Conservation (phyloP, 2,888 invertebrate genomes). For the Patella caerulea region DNA sequence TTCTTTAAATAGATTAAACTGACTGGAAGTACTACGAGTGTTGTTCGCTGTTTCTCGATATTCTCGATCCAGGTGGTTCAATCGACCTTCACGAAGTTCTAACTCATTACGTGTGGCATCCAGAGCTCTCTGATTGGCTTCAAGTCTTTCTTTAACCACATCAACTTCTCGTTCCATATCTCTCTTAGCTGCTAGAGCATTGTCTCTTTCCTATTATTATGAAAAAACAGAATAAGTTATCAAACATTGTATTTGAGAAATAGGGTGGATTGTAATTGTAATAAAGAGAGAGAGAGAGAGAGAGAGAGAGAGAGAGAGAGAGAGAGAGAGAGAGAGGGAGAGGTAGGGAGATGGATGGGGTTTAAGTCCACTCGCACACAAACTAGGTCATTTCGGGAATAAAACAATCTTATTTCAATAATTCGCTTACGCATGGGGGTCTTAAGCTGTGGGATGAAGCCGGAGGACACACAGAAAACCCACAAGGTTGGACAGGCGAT, state of each 20-base stretch:
- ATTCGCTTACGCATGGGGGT: background rate
- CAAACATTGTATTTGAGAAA: no score
- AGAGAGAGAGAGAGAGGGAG: no score
- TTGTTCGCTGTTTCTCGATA: conserved; percentile 43
- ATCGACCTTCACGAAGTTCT: conserved; percentile 51
- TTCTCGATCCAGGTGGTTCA: conserved; percentile 47
- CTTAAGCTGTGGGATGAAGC: background rate
- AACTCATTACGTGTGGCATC: conserved; percentile 59
- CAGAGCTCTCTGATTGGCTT: conserved; percentile 56
- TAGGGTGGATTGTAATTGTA: no score
- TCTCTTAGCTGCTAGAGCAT: conserved; percentile 52
- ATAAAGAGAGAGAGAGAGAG: no score
- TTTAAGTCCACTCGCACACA: no score
- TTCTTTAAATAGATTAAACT: conserved; percentile 61
- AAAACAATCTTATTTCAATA: background rate
- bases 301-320: no score
- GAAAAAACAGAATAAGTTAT: no score
- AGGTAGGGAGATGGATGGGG: no score
- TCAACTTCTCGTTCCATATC: conserved; percentile 62
- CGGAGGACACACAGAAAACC: no score
- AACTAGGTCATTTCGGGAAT: no score
- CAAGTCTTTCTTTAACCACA: conserved; percentile 59
- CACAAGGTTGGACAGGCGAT: no score
- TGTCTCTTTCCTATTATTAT: conserved; percentile 58
- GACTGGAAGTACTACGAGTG: conserved; percentile 47